Percentiles rank a stretch among this genome's conserved stretches.
Evolutionary conservation across 2,797 vertebrate species (phyloP).

Genomic region (Epinephelus coioides): DNA sequence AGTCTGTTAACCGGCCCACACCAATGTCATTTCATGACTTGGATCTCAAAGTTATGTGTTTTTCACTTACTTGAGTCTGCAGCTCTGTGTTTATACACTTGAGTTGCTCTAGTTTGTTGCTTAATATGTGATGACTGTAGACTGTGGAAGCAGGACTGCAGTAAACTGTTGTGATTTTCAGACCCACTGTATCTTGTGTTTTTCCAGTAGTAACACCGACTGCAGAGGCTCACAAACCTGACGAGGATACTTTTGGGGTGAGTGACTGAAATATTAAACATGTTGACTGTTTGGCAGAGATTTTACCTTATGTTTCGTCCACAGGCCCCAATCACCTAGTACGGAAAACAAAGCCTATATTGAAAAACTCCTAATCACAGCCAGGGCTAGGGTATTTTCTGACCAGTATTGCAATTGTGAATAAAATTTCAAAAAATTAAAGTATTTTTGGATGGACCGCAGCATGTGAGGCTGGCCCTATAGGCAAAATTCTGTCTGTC

Average conservation of each 20-base stretch:
- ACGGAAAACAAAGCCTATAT: neutral
- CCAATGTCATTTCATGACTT: neutral
- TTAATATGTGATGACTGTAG: neutral
- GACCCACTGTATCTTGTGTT: conserved; percentile 1
- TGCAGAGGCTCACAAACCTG: conserved; percentile 90
- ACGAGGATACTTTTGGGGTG: conserved; percentile 94
- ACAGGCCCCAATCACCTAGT: neutral
- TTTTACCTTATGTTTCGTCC: neutral
- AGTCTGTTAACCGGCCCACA: neutral
- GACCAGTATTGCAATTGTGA: neutral
- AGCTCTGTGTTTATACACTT: neutral
- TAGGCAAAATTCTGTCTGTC: too few species aligned
- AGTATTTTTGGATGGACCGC: too few species aligned
- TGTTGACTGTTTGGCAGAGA: neutral
- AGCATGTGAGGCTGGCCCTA: too few species aligned
- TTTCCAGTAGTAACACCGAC: conserved; percentile 82
- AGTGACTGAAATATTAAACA: conserved; percentile 69
- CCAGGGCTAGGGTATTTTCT: neutral
- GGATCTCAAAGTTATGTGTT: neutral
- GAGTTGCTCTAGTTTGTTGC: neutral
- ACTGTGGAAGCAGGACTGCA: neutral
- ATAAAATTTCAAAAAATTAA: too few species aligned
- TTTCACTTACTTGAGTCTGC: neutral
- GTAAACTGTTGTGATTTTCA: conserved; percentile 10
- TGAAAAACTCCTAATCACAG: neutral